Evolutionary conservation across 2,113 vertebrate genomes (phyloP), one percentile per base, ranked within the genome.

Genomic region (Notothenia coriiceps): DNA sequence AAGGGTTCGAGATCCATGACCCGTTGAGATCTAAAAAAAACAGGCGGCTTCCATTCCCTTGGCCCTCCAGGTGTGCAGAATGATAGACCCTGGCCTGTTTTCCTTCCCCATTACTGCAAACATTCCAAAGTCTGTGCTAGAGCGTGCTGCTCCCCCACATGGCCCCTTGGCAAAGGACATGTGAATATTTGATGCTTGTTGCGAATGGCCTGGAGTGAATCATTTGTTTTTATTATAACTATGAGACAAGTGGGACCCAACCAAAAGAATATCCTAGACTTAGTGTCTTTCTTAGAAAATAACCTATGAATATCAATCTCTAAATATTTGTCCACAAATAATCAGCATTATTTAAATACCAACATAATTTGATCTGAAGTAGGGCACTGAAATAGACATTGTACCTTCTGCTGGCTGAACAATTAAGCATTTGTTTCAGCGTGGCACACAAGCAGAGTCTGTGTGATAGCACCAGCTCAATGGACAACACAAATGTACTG

Each of bases 111-210:
- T 40, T 40, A 40, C 35, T 64, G 20, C 29, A 70, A 77, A 79
- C 76, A 68, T 54, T 63, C 49, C 47, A 62, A 70, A 54, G 33
- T 74, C 54, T 70, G 77, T 22, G 59, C 49, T 79, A 74, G 47
- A 68, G 35, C 8, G 2, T 10, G 25, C 80, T 46, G 50, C 44
- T 74, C 56, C 35, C 29, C 18, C 35, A 44, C 61, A n/a, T 2
- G 6, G 51, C 84, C 77, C 74, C 72, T 47, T 4, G 1, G 63
- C 67, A 54, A 74, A 49, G 40, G 61, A 63, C 76, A 71, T 70
- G 79, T 87, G 85, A 90, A 88, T 86, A 79, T 84, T 85, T 87
- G 52, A 89, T 84, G 84, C 66, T 70, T 71, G 83, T 76, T 82
- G 84, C 81, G 69, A 83, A 73, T 18, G 18, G 76, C 79, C 66